Evolutionary conservation across 2,888 invertebrate species (phyloP).

Genomic region (Drosophila buzzatii): DNA sequence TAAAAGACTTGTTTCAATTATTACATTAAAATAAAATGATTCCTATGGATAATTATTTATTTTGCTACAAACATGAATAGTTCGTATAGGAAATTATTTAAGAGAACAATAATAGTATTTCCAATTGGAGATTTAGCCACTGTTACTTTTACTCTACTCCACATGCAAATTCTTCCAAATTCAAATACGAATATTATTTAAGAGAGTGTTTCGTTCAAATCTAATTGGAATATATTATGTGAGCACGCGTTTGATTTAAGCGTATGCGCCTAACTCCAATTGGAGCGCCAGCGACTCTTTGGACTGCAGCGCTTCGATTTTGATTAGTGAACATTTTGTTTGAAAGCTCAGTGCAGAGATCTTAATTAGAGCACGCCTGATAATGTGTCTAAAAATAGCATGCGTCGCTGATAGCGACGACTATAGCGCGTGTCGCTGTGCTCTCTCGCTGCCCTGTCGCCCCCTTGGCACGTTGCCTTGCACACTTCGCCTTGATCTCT

Average conservation of each 20-base stretch:
- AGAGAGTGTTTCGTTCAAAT: neutral
- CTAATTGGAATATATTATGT: neutral
- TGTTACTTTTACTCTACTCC: too few species aligned
- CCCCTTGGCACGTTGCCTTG: too few species aligned
- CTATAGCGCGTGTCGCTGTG: constrained; percentile 52
- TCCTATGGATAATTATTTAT: neutral
- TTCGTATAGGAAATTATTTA: neutral
- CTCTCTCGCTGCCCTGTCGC: constrained; percentile 14
- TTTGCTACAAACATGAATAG: neutral
- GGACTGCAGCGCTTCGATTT: constrained; percentile 43
- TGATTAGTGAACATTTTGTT: constrained; percentile 56
- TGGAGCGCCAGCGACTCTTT: constrained; percentile 1
- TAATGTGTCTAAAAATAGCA: constrained; percentile 72
- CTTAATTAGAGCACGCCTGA: constrained; percentile 77
- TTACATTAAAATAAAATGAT: too few species aligned
- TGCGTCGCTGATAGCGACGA: constrained; percentile 65
- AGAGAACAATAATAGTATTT: too few species aligned
- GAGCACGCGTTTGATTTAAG: neutral
- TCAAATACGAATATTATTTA: neutral
- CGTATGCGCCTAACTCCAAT: neutral
- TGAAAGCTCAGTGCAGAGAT: constrained; percentile 67
- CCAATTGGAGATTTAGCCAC: too few species aligned
- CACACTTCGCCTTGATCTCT: too few species aligned
- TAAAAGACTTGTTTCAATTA: too few species aligned
- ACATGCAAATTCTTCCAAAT: neutral